Evolutionary conservation across 2,797 vertebrate genomes (phyloP).

Genomic region (Helostoma temminkii): DNA sequence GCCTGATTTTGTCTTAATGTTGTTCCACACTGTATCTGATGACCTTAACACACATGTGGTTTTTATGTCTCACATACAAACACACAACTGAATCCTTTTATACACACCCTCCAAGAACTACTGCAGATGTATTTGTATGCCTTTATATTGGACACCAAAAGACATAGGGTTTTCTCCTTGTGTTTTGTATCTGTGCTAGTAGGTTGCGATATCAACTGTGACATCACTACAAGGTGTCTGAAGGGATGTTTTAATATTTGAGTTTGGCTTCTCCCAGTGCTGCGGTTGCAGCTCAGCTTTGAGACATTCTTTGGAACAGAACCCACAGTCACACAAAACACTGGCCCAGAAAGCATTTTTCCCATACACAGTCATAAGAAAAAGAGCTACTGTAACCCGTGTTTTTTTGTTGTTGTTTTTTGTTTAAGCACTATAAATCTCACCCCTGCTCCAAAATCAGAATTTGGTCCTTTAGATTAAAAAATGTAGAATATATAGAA

Average conservation of each 20-base stretch:
- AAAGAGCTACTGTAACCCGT: too few relatives aligned
- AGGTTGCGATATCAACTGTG: background rate
- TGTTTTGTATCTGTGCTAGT: background rate
- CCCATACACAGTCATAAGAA: background rate
- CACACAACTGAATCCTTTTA: conserved; percentile 10
- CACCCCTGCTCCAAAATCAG: background rate
- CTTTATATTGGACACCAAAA: conserved; percentile 9
- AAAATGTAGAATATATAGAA: too few relatives aligned
- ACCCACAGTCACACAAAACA: background rate
- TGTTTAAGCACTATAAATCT: background rate
- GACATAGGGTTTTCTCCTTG: background rate
- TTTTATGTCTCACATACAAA: conserved; percentile 45
- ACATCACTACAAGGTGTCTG: conserved; percentile 1
- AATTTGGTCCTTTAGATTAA: background rate
- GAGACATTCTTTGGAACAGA: background rate
- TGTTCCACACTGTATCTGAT: conserved; percentile 55
- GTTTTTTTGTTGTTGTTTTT: too few relatives aligned
- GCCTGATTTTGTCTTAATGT: conserved; percentile 63
- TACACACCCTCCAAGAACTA: conserved; percentile 32
- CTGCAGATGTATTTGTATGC: conserved; percentile 37
- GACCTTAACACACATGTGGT: conserved; percentile 57
- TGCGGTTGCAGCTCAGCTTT: background rate
- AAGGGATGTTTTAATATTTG: background rate
- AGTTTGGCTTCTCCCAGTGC: background rate
- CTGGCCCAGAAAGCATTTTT: conserved; percentile 1